Conservation (phyloP, 2,888 invertebrate species). For the Nephrocerus scutellatus region DNA sequence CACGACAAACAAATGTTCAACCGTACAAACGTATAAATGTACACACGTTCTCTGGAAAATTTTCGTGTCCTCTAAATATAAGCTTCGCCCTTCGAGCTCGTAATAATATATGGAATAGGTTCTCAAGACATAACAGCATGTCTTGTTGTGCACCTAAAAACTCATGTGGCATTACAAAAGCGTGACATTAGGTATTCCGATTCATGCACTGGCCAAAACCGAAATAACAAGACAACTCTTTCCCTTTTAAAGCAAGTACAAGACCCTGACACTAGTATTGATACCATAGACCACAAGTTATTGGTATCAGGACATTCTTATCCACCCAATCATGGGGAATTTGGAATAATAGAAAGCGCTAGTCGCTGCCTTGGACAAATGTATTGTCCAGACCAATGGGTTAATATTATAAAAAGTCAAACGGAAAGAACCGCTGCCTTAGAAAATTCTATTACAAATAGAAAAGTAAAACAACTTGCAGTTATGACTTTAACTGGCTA, state of each 20-base stretch:
- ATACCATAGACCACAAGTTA: constrained; percentile 2
- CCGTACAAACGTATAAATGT: too few relatives aligned
- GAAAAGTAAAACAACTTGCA: constrained; percentile 4
- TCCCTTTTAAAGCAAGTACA: neutral
- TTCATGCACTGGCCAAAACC: too few relatives aligned
- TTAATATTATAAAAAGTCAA: constrained; percentile 1
- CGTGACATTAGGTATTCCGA: too few relatives aligned
- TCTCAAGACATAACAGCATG: too few relatives aligned
- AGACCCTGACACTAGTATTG: constrained; percentile 2
- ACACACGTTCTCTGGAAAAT: too few relatives aligned
- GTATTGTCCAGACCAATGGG: constrained; percentile 4
- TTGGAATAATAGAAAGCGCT: constrained; percentile 3
- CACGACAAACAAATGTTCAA: too few relatives aligned
- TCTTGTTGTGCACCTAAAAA: constrained; percentile 1
- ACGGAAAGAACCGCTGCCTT: neutral
- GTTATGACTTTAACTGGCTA: constrained; percentile 3
- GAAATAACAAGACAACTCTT: too few relatives aligned
- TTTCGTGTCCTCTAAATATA: too few relatives aligned
- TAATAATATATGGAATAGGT: too few relatives aligned
- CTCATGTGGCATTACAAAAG: too few relatives aligned
- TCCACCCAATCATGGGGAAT: constrained; percentile 1
- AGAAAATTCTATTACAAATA: constrained; percentile 3
- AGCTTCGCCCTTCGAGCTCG: too few relatives aligned
- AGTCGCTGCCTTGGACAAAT: constrained; percentile 1
- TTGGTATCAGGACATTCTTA: constrained; percentile 2